phyloP scores from a whole-genome alignment of 2,113 vertebrate genomes.

The Ramphastos sulfuratus region DNA sequence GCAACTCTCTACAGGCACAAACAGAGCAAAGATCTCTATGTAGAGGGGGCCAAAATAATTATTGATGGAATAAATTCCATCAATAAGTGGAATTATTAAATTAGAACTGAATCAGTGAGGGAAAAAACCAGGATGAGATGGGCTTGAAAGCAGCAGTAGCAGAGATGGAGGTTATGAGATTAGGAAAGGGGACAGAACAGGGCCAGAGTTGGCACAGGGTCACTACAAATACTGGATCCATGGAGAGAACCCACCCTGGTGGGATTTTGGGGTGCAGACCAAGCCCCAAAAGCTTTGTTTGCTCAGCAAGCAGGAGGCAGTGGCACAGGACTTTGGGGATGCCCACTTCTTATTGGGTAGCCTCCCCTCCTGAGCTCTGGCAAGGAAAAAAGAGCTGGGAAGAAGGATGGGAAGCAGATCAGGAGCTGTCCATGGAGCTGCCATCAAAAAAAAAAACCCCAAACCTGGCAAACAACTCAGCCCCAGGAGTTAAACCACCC shows the following conservation, averaged over 20 bases:
- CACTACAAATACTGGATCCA: neutral
- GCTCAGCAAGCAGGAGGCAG: neutral
- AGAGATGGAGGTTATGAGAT: neutral
- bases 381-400: neutral
- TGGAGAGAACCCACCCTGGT: neutral
- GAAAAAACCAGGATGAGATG: neutral
- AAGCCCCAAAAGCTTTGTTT: neutral
- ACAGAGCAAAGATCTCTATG: neutral
- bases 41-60: neutral
- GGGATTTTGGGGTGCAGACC: neutral
- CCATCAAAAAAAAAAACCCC: neutral
- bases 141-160: neutral
- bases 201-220: neutral
- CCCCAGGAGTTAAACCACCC: neutral
- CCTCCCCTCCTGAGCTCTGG: neutral
- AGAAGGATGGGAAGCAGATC: neutral
- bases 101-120: neutral
- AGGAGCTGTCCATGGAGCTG: neutral
- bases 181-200: neutral
- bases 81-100: neutral
- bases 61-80: conserved; percentile 24
- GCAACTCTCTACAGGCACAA: neutral
- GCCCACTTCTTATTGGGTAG: neutral
- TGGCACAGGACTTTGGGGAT: fast-evolving
- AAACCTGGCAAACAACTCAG: neutral